These are phyloP conservation scores for Aproaerema taeniolella DNA, from an alignment of 2,888 invertebrate genomes.

Conservation along the genomic window DNA sequence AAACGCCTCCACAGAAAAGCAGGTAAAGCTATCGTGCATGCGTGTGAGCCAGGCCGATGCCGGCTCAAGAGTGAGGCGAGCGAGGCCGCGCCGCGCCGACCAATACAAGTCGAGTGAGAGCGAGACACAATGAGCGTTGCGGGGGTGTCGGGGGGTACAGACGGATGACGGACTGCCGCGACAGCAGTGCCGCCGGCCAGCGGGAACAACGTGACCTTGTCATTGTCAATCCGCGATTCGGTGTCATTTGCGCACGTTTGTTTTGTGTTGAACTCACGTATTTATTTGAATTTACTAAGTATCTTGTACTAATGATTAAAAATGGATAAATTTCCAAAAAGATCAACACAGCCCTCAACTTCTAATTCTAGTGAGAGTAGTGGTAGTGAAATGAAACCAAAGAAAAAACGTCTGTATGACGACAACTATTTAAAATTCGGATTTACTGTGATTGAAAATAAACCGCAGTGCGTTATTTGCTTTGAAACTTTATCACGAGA, in stretches of 20 bases:
- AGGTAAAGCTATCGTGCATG: neutral
- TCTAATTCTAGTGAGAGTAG: constrained; percentile 15
- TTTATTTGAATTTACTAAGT: constrained; percentile 13
- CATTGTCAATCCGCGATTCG: constrained; percentile 7
- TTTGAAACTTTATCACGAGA: constrained; percentile 19
- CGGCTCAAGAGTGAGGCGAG: neutral
- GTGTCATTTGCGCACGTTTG: constrained; percentile 12
- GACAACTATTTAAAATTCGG: constrained; percentile 16
- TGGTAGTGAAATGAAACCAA: constrained; percentile 16
- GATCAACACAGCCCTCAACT: constrained; percentile 16
- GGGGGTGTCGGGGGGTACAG: constrained; percentile 11
- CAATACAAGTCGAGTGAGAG: constrained; percentile 25
- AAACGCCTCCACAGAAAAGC: neutral
- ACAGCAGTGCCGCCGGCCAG: no score
- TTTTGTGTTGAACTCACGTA: constrained; percentile 13
- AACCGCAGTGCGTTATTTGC: constrained; percentile 21
- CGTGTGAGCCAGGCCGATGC: constrained; percentile 1
- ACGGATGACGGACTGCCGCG: constrained; percentile 12
- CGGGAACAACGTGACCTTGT: constrained; percentile 10
- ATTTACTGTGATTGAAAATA: constrained; percentile 20
- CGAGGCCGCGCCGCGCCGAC: neutral
- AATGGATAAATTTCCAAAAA: constrained; percentile 17
- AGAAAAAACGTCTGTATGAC: constrained; percentile 16
- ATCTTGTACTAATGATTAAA: no score
- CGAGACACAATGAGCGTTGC: constrained; percentile 19